Base-by-base conservation (phyloP, 2,888 invertebrate genomes). In the Schrankia costaestrigalis region DNA sequence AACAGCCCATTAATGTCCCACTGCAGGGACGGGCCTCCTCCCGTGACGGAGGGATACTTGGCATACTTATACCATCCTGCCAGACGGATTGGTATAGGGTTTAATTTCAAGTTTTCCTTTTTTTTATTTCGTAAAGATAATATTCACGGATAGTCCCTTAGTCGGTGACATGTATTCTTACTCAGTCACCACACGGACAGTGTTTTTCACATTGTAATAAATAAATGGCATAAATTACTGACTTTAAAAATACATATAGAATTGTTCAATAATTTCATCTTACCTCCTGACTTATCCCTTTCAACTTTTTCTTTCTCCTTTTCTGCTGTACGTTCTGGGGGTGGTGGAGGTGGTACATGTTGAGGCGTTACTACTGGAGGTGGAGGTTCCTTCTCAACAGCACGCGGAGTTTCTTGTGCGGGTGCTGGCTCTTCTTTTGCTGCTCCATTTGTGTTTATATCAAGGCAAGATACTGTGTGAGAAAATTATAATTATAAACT, bases 231-330 rank as follows among this genome's bases (percentile, higher is more conserved):
- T 3, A 19, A 7, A n/a, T 7, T 19, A 9, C n/a, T 19, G 19
- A n/a, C 9, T 19, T n/a, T 19, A 9, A n/a, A 6, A 3, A 19
- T 19, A 3, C 7, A 19, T 19, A n/a, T 17, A 17, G 17, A n/a
- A n/a, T n/a, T 19, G 19, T 19, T 19, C 9, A 19, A 9, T n/a
- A 12, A 17, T 17, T 5, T 15, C 5, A 31, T 28, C 38, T 29
- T 51, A 82, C 83, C 83, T 64, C 87, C 88, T 43, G 76, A 66
- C 42, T 88, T 89, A 36, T 89, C 89, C 36, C 77, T 72, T 1
- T 88, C 88, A 2, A 65, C 62, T 58, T 87, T 86, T 29, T 89
- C 87, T 30, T 86, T 85, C 14, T 88, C 88, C 38, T 86, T 81
- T 12, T 88, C 87, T 18, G 41, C 48, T 8, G 52, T 63, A 7